Evolutionary conservation across 2,797 vertebrate genomes (phyloP), one percentile per base, ranked within the genome.

Genomic region (Phataginus tetradactyla): DNA sequence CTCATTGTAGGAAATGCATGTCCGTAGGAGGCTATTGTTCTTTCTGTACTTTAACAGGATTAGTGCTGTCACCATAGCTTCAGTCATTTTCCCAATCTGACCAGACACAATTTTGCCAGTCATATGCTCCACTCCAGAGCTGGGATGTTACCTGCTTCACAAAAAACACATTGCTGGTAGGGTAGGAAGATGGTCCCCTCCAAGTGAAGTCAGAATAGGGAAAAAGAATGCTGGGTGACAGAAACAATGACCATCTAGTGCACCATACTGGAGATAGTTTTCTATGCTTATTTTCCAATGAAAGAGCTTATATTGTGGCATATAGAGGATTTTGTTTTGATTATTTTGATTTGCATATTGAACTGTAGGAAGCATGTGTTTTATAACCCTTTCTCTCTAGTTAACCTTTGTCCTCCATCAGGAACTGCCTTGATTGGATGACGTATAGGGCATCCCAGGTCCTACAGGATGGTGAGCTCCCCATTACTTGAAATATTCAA

Each of bases 391-490:
- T 80, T 86, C 61, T 79, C 34, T 93, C 34, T 77, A 29, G 29
- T 68, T 78, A 45, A 45, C 29, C 34, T 81, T 94, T 86, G 37
- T 89, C 71, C 81, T 90, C 29, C 7, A 45, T 59, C n/a, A 91
- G 71, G 69, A 83, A 84, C 53, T 92, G 63, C 25, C n/a, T 90
- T 96, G 77, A 75, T 94, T 72, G 89, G 57, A 85, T 59, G 85
- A 74, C 39, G 17, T 51, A 11, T 49, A 91, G 69, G 18, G 49
- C 15, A 75, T 79, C 53, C 23, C 55, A 90, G 64, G 3, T 88
- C 20, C 66, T 85, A 51, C 9, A 86, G 71, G 39, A 45, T 37
- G 17, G 37, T 3, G 13, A 94, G 20, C 57, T 61, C 49, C 8
- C 15, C 2, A 32, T 93, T 51, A 64, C 45, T 89, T 74, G 69